These are phyloP conservation scores for Penaeus indicus DNA, from an alignment of 1,140 invertebrate species.

Conservation along the genomic window DNA sequence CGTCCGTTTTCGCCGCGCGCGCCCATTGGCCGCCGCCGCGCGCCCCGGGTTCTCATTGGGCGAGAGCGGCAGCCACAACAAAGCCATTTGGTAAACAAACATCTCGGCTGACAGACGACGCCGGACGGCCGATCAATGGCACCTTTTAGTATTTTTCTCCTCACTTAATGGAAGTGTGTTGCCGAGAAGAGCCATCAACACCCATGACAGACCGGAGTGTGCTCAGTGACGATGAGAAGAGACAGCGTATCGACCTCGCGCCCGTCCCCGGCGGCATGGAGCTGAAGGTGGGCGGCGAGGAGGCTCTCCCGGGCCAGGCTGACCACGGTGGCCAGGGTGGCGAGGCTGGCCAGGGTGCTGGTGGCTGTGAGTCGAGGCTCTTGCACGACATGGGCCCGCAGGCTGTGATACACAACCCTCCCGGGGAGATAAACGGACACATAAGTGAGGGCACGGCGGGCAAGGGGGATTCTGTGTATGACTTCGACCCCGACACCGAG, in stretches of 20 bases:
- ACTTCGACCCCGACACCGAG: slow-evolving; percentile 60
- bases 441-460: not conserved
- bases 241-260: slow-evolving; percentile 52
- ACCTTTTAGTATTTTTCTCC: slow-evolving; percentile 61
- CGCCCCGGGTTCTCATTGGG: slow-evolving; percentile 58
- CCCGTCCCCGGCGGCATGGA: slow-evolving; percentile 31
- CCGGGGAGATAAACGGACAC: slow-evolving; percentile 39
- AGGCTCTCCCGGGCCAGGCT: slow-evolving; percentile 4
- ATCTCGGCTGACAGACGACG: slow-evolving; percentile 67
- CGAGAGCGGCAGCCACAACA: slow-evolving; percentile 57
- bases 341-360: slow-evolving; percentile 4
- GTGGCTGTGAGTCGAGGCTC: no score
- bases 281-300: slow-evolving; percentile 28
- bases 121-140: slow-evolving; percentile 66
- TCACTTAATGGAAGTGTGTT: slow-evolving; percentile 65
- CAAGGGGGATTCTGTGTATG: slow-evolving; percentile 62
- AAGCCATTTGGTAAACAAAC: slow-evolving; percentile 67
- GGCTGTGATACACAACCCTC: slow-evolving; percentile 31
- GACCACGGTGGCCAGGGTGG: slow-evolving; percentile 13
- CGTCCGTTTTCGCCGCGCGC: slow-evolving; percentile 38
- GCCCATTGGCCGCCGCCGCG: slow-evolving; percentile 57
- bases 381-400: slow-evolving; percentile 22
- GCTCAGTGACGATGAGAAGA: slow-evolving; percentile 46
- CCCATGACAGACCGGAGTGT: slow-evolving; percentile 57
- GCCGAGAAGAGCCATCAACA: slow-evolving; percentile 35